A percentile compares a stretch with the other conserved stretches of the same genome.
These are phyloP conservation scores for Adrianichthys oophorus DNA, from an alignment of 2,797 vertebrate genomes.

Conservation along the genomic window DNA sequence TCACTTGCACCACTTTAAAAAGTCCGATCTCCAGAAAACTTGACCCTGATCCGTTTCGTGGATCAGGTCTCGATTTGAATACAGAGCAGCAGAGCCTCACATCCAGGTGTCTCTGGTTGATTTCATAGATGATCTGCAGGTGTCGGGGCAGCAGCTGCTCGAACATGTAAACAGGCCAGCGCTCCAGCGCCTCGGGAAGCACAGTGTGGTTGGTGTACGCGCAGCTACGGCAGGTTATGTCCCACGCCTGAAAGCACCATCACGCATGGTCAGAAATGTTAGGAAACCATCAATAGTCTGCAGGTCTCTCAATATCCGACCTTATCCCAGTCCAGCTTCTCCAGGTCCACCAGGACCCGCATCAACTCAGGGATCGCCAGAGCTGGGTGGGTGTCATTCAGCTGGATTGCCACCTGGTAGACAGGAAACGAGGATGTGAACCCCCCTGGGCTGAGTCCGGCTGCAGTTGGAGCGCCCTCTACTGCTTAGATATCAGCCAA, in stretches of 20 bases:
- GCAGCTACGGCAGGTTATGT: conserved; percentile 84
- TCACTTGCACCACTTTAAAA: neutral
- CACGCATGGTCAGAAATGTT: neutral
- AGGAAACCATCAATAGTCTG: neutral
- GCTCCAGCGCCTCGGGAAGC: conserved; percentile 87
- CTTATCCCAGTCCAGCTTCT: conserved; percentile 84
- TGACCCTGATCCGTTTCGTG: too few species aligned
- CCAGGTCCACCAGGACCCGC: conserved; percentile 87
- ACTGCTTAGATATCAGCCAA: too few species aligned
- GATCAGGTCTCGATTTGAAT: neutral
- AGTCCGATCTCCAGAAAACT: neutral
- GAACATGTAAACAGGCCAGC: conserved; percentile 87
- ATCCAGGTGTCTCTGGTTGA: conserved; percentile 83
- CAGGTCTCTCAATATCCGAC: conserved; percentile 43
- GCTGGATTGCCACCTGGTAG: conserved; percentile 85
- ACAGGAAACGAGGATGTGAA: neutral
- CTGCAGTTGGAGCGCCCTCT: too few species aligned
- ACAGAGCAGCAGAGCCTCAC: neutral
- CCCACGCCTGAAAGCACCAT: conserved; percentile 80
- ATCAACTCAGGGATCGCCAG: conserved; percentile 90
- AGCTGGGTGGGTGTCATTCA: conserved; percentile 89
- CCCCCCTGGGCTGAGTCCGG: too few species aligned
- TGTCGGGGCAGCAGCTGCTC: conserved; percentile 86
- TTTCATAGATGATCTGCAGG: conserved; percentile 84
- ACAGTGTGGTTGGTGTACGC: conserved; percentile 91